These are phyloP conservation scores for Callitettix versicolor DNA, from an alignment of 1,140 invertebrate species.

Conservation along the genomic window DNA sequence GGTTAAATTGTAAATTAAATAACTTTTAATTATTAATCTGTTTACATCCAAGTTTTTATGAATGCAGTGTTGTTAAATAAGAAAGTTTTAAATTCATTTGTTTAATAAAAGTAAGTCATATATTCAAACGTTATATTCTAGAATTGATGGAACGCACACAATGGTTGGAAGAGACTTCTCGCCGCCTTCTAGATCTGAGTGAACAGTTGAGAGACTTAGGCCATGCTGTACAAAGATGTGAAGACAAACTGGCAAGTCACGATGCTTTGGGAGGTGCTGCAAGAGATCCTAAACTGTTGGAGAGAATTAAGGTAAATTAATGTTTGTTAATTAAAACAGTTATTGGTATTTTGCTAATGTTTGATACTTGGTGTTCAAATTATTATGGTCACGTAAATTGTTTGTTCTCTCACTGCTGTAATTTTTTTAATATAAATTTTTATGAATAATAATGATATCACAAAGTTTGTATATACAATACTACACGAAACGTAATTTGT, in stretches of 20 bases:
- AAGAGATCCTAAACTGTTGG: slow-evolving; percentile 69
- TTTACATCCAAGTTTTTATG: too few relatives aligned
- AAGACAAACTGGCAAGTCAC: slow-evolving; percentile 75
- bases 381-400: not conserved
- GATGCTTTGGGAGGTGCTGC: slow-evolving; percentile 66
- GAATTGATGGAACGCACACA: slow-evolving; percentile 51
- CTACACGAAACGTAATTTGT: too few relatives aligned
- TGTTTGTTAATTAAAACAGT: slow-evolving; percentile 7
- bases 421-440: too few relatives aligned
- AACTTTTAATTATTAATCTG: too few relatives aligned
- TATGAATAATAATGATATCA: too few relatives aligned
- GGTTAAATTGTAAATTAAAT: too few relatives aligned
- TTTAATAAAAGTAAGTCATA: too few relatives aligned
- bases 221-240: slow-evolving; percentile 70
- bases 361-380: not conserved
- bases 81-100: too few relatives aligned
- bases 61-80: too few relatives aligned
- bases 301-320: slow-evolving; percentile 56
- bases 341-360: not conserved
- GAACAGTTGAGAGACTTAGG: slow-evolving; percentile 75
- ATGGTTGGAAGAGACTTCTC: slow-evolving; percentile 72
- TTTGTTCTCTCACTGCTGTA: not conserved
- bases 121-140: slow-evolving; percentile 19
- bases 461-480: too few relatives aligned
- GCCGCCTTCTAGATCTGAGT: slow-evolving; percentile 71